These are phyloP conservation scores for Brienomyrus longianalis DNA, from an alignment of 2,113 vertebrate species.

Conservation along the genomic window DNA sequence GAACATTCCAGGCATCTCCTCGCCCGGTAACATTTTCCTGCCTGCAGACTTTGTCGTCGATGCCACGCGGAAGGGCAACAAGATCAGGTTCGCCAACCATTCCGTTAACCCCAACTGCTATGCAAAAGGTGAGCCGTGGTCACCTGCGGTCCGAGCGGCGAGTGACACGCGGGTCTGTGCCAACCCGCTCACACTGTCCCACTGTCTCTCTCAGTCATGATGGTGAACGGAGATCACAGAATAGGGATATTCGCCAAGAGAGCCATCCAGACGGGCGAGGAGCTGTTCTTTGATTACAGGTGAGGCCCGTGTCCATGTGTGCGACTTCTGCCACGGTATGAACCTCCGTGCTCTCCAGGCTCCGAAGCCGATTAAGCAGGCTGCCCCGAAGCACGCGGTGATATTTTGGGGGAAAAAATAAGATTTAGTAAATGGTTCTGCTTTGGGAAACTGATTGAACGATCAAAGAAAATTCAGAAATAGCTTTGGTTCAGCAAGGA, in stretches of 20 bases:
- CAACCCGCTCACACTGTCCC: not conserved
- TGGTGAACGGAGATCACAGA: conserved; percentile 97
- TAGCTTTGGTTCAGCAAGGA: not conserved
- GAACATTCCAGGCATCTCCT: too few species aligned
- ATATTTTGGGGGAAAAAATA: too few species aligned
- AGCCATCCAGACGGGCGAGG: conserved; percentile 98
- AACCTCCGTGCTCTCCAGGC: not conserved
- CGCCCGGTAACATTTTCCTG: not conserved
- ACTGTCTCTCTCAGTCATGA: conserved; percentile 78
- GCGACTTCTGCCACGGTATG: too few species aligned
- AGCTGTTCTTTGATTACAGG: conserved; percentile 99
- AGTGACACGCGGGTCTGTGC: not conserved
- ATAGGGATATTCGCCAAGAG: conserved; percentile 98
- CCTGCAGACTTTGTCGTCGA: conserved; percentile 92
- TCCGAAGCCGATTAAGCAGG: not conserved
- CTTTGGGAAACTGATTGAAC: not conserved
- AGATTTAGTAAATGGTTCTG: not conserved
- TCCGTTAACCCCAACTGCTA: conserved; percentile 99
- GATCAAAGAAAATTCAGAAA: not conserved
- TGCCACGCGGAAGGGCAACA: conserved; percentile 97
- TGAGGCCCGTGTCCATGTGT: conserved; percentile 27
- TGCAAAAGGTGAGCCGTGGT: conserved; percentile 79
- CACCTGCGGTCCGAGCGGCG: not conserved
- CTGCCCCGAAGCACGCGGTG: not conserved
- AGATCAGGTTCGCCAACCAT: conserved; percentile 98